These are phyloP conservation scores for Tetragonula carbonaria DNA, from an alignment of 2,888 invertebrate genomes.

Conservation along the genomic window DNA sequence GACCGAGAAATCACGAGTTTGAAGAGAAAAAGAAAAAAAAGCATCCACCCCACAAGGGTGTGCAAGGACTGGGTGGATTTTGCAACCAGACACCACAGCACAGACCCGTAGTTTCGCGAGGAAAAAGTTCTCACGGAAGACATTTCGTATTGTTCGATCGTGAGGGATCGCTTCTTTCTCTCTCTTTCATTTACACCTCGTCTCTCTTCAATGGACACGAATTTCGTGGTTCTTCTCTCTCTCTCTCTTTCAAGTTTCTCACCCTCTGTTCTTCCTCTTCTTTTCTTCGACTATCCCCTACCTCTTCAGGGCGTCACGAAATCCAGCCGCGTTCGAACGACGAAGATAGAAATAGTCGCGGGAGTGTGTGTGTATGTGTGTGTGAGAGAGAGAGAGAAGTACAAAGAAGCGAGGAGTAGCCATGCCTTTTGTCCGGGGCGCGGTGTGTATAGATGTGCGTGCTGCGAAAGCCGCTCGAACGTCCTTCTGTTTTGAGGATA, in stretches of 20 bases:
- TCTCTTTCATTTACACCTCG: neutral
- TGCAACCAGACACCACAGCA: constrained; percentile 13
- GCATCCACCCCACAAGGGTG: no score
- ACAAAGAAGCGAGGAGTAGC: constrained; percentile 28
- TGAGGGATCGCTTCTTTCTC: constrained; percentile 31
- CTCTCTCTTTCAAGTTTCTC: neutral
- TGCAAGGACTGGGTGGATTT: neutral
- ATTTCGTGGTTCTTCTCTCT: neutral
- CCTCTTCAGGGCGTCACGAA: constrained; percentile 12
- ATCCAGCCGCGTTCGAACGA: neutral
- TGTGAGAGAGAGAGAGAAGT: neutral
- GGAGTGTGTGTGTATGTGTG: no score
- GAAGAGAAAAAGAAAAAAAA: neutral
- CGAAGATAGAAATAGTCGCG: no score
- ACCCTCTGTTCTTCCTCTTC: neutral
- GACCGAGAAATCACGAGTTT: no score
- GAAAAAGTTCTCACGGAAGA: constrained; percentile 52
- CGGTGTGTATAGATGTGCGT: neutral
- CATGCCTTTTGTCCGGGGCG: constrained; percentile 45
- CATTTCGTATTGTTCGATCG: constrained; percentile 42
- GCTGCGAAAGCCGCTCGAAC: constrained; percentile 38
- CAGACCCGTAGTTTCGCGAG: constrained; percentile 9
- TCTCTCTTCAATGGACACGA: neutral
- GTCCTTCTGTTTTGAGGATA: constrained; percentile 52
- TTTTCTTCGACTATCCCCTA: constrained; percentile 14